A percentile compares a stretch with the other conserved stretches of the same genome.
These are phyloP conservation scores for Xestia rhomboidea DNA, from an alignment of 2,888 invertebrate species.

Conservation along the genomic window DNA sequence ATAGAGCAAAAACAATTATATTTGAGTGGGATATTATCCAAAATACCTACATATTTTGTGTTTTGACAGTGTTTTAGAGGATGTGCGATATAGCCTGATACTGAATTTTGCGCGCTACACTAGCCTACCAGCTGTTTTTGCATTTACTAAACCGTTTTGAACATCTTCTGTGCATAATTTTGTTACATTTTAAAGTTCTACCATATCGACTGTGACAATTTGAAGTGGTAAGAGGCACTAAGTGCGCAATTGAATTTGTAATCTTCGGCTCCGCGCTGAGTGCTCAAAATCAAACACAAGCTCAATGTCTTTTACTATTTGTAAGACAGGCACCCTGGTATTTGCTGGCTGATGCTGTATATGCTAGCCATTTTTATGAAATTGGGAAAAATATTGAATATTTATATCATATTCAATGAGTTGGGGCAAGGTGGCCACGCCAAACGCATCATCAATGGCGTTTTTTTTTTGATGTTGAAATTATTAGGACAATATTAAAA, in stretches of 20 bases:
- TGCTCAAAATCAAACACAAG: background rate
- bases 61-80: no score
- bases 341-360: background rate
- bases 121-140: no score
- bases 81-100: no score
- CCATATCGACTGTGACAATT: background rate
- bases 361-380: background rate
- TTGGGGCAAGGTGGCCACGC: background rate
- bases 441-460: background rate
- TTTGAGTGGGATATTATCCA: no score
- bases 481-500: background rate
- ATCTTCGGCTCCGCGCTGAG: background rate
- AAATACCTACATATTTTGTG: no score
- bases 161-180: background rate
- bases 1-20: no score
- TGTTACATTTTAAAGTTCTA: background rate
- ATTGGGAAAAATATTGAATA: background rate
- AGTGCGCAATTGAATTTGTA: background rate
- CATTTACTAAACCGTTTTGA: background rate
- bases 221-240: background rate
- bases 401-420: background rate
- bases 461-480: background rate
- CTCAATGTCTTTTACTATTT: background rate
- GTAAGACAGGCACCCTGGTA: background rate
- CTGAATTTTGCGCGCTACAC: no score